Base-by-base conservation (phyloP, 1,140 invertebrate genomes). In the Magallana ariakensis region DNA sequence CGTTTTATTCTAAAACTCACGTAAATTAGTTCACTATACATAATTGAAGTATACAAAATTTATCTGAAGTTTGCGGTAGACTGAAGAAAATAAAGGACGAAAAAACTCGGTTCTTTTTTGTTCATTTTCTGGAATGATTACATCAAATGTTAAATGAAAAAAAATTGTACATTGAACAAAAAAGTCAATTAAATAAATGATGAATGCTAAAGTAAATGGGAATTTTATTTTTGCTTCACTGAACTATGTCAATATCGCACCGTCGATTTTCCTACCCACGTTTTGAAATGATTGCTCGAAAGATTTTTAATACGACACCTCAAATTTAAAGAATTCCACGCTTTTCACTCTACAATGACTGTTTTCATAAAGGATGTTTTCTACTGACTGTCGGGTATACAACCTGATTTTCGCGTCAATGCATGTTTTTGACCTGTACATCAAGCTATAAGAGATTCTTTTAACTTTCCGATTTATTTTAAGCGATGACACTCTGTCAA, bases 341-440 rank as follows among this genome's bases (percentile, higher is more conserved):
- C 22, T 75, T 66, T 46, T 75, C 66, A 75, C 9, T 75, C 0
- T 5, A 26, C 19, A 75, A 22, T 13, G 66, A 75, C 22, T 75
- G 22, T 75, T 75, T 75, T 75, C 66, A 75, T 75, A 75, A 75
- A 75, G 66, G 66, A 75, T 75, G 66, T 75, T 13, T 22, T 46
- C 33, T 5, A 1, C 33, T 46, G 33, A 46, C 33, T 46, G 5
- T 46, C 33, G 33, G 33, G 33, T 46, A 46, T 13, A 26, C 15
- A 26, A 46, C 22, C 5, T 2, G 10, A 75, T 75, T 75, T 33
- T 13, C 66, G 66, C 66, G 66, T 75, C 66, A 26, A 26, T 75
- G 33, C 66, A 75, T 75, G 66, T 75, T 75, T 46, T 46, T 5
- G 33, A 46, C 5, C 2, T 46, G 33, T 46, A 46, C 33, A 46